A percentile compares a stretch with the other conserved stretches of the same genome.
phyloP scores from a whole-genome alignment of 2,797 vertebrate species.

The Sebastolobus alascanus region DNA sequence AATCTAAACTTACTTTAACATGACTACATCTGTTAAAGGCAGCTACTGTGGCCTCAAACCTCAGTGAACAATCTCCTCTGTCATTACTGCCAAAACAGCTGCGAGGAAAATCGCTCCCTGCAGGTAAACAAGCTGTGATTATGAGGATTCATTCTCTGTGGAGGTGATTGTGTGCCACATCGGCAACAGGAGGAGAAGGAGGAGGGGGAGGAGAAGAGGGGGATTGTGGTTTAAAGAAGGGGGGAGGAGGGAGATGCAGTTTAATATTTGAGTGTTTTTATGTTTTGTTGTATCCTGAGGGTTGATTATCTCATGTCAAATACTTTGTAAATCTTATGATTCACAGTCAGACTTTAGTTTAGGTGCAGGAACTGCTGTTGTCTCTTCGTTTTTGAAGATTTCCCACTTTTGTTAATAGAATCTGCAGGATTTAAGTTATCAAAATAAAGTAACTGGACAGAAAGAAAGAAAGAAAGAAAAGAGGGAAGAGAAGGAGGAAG shows the following conservation, averaged over 20 bases:
- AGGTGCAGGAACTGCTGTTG: background rate
- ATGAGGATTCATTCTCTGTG: conserved; percentile 43
- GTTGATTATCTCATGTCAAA: background rate
- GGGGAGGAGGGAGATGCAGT: conserved; percentile 14
- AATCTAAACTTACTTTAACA: background rate
- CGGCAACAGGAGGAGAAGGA: conserved; percentile 79
- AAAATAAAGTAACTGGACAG: background rate
- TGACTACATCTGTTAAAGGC: background rate
- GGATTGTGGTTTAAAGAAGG: conserved; percentile 5
- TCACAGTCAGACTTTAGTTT: background rate
- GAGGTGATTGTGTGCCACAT: conserved; percentile 93
- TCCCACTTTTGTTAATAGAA: background rate
- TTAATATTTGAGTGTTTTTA: background rate
- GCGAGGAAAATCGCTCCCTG: conserved; percentile 26
- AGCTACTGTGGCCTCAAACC: background rate
- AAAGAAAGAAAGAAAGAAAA: conserved; percentile 3
- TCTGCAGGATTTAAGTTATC: background rate
- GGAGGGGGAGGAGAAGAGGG: conserved; percentile 27
- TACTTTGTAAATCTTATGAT: background rate
- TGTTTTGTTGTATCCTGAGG: background rate
- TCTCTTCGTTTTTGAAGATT: background rate
- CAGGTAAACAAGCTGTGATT: conserved; percentile 52
- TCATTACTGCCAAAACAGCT: conserved; percentile 31
- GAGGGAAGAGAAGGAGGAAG: conserved; percentile 23
- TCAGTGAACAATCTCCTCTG: background rate